phyloP scores from a whole-genome alignment of 1,140 invertebrate genomes.

The Drosophila albomicans region DNA sequence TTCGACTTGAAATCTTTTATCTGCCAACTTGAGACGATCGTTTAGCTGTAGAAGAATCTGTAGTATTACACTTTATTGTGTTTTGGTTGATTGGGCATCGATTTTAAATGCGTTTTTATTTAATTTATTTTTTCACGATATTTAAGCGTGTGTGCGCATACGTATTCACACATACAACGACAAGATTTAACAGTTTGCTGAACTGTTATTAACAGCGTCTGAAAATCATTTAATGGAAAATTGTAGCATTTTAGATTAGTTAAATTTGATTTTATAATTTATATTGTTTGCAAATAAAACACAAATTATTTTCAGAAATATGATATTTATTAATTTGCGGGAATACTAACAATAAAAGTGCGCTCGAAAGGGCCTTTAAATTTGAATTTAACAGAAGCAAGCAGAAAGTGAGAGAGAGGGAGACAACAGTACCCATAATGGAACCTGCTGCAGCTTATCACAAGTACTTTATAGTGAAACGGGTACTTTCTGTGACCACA shows the following conservation, averaged over 20 bases:
- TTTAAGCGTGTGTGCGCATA: conserved; percentile 55
- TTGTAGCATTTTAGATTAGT: not conserved
- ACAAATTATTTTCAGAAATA: not conserved
- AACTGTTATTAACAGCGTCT: conserved; percentile 39
- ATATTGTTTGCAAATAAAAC: not conserved
- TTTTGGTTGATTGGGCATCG: conserved; percentile 62
- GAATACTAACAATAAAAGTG: not conserved
- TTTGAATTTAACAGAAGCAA: conserved; percentile 32
- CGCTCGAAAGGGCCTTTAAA: not conserved
- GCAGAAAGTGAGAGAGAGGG: not conserved
- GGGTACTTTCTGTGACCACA: conserved; percentile 16
- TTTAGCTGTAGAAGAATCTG: conserved; percentile 53
- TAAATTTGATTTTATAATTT: not conserved
- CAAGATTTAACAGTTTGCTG: conserved; percentile 43
- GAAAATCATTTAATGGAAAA: not conserved
- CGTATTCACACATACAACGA: conserved; percentile 45
- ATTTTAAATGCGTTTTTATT: conserved; percentile 73
- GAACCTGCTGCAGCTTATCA: not conserved
- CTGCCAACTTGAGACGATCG: conserved; percentile 52
- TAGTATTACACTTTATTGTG: conserved; percentile 64
- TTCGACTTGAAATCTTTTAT: conserved; percentile 56
- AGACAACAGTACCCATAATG: not conserved
- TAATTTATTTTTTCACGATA: conserved; percentile 65
- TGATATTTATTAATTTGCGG: not conserved
- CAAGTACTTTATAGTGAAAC: conserved; percentile 22